Evolutionary conservation across 2,797 vertebrate species (phyloP).

Genomic region (Ciconia nigra): DNA sequence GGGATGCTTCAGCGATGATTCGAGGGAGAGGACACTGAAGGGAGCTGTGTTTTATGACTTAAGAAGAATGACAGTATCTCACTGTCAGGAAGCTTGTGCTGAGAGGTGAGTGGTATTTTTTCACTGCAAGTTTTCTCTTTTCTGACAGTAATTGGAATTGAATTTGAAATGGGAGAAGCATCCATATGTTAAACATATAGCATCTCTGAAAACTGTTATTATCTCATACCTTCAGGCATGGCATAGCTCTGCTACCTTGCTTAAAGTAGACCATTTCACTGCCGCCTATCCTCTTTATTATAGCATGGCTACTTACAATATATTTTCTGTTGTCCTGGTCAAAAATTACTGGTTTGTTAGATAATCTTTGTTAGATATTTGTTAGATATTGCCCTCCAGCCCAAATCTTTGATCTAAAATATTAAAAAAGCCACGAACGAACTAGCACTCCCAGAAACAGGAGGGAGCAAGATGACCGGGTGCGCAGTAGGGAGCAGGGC

Average conservation of each 20-base stretch:
- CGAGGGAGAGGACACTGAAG: slow-evolving; percentile 84
- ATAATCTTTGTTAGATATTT: neutral
- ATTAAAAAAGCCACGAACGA: neutral
- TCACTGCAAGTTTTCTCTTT: neutral
- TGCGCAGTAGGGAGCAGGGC: fast-evolving
- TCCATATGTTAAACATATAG: neutral
- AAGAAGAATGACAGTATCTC: slow-evolving; percentile 92
- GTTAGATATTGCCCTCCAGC: neutral
- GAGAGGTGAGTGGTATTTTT: slow-evolving; percentile 83
- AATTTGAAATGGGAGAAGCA: neutral
- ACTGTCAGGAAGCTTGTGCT: slow-evolving; percentile 94
- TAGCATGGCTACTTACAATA: neutral
- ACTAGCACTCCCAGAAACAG: neutral
- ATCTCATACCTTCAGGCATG: neutral
- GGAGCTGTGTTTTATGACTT: slow-evolving; percentile 93
- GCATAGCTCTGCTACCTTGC: neutral
- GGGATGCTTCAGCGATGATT: slow-evolving; percentile 88
- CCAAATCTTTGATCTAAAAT: neutral
- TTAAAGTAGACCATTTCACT: neutral
- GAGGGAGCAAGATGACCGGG: fast-evolving
- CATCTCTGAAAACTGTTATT: neutral
- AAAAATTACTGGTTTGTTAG: neutral
- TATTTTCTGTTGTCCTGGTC: neutral
- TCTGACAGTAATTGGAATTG: neutral
- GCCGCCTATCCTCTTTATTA: neutral